Percentiles rank a stretch among this genome's conserved stretches.
Evolutionary conservation across 2,888 invertebrate genomes (phyloP).

Genomic region (Marronus borbonicus): DNA sequence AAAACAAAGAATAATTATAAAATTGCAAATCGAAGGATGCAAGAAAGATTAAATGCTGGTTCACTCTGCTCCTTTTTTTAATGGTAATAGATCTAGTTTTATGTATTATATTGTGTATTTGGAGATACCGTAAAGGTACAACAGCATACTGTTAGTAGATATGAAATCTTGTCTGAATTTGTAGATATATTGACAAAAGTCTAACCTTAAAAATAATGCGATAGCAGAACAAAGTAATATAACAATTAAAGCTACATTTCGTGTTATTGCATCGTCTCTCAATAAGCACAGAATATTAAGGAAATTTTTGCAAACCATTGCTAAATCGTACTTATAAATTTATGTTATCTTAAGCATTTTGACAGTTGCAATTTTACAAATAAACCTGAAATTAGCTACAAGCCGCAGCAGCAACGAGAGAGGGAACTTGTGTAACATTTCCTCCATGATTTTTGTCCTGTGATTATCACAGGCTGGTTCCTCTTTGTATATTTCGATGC

Average conservation of each 20-base stretch:
- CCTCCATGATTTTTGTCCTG: too few species aligned
- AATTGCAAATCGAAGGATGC: background rate
- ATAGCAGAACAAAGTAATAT: conserved; percentile 55
- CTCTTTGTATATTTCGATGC: too few species aligned
- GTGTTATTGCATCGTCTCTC: conserved; percentile 58
- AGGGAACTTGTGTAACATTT: background rate
- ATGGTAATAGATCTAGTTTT: too few species aligned
- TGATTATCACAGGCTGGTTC: too few species aligned
- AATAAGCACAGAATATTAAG: conserved; percentile 52
- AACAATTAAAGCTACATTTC: conserved; percentile 57
- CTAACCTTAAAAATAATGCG: conserved; percentile 60
- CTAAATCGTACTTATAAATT: background rate
- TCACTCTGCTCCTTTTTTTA: too few species aligned
- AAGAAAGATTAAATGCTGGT: too few species aligned
- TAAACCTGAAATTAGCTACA: background rate
- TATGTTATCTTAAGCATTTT: background rate
- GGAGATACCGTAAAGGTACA: too few species aligned
- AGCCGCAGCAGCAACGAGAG: background rate
- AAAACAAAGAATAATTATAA: conserved; percentile 55
- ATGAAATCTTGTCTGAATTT: too few species aligned
- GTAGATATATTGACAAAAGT: background rate
- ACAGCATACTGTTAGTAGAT: too few species aligned
- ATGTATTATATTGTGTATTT: too few species aligned
- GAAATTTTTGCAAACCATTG: conserved; percentile 45
- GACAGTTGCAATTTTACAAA: background rate